A percentile compares a stretch with the other conserved stretches of the same genome.
Conservation (phyloP, 2,888 invertebrate genomes). For the Mongoloraphidia duomilia region DNA sequence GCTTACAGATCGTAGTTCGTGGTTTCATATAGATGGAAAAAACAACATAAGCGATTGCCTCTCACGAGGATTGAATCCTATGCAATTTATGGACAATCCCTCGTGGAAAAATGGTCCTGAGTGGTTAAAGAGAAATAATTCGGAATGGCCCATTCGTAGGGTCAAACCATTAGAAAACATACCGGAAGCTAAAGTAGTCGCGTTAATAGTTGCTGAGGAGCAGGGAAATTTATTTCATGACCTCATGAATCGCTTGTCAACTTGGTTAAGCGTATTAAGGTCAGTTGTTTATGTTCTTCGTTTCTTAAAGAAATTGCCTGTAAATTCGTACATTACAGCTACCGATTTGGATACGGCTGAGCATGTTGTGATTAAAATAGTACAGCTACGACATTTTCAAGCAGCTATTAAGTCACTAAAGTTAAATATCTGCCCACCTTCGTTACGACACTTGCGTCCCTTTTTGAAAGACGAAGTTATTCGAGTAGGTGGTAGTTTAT, state of each 20-base stretch:
- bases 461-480: constrained; percentile 9
- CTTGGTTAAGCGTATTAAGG: not conserved
- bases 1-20: not conserved
- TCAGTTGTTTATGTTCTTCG: not conserved
- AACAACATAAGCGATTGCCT: constrained; percentile 8
- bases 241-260: not conserved
- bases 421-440: constrained; percentile 4
- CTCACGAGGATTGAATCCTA: constrained; percentile 7
- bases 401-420: constrained; percentile 3
- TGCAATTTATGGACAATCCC: not conserved
- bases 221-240: not conserved
- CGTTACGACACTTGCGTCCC: constrained; percentile 6
- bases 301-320: not conserved
- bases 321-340: not conserved
- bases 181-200: not conserved
- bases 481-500: constrained; percentile 9
- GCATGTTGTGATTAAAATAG: constrained; percentile 1
- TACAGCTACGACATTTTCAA: constrained; percentile 4
- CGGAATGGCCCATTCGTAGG: not conserved
- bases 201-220: not conserved
- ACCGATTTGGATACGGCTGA: constrained; percentile 5
- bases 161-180: not conserved
- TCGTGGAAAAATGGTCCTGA: not conserved
- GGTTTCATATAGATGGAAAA: constrained; percentile 6
- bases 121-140: not conserved